Percentiles rank a stretch among this genome's conserved stretches.
These are phyloP conservation scores for Antedon bifida DNA, from an alignment of 35 echinoderm and acorn worm species.

Conservation along the genomic window DNA sequence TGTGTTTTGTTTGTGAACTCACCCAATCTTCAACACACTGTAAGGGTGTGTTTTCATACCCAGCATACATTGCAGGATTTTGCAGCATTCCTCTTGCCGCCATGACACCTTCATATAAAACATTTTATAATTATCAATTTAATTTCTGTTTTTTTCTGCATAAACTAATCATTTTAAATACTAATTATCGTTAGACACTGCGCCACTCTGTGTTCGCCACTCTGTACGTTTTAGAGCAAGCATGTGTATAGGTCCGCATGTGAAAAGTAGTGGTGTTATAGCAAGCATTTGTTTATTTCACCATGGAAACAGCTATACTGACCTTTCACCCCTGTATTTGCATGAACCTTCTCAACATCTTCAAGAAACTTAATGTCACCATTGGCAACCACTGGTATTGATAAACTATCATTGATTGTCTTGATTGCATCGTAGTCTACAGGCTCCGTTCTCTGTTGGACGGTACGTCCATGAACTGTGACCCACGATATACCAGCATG, in stretches of 20 bases:
- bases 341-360: conserved; percentile 37
- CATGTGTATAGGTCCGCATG: too few relatives aligned
- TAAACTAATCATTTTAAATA: too few relatives aligned
- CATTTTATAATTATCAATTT: too few relatives aligned
- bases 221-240: too few relatives aligned
- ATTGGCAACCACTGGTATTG: conserved; percentile 86
- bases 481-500: conserved; percentile 76
- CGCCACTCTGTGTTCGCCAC: too few relatives aligned
- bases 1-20: conserved; percentile 43
- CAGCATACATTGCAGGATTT: conserved; percentile 97
- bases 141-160: too few relatives aligned
- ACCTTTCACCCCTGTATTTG: conserved; percentile 69
- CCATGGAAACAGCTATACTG: conserved; percentile 6
- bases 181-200: too few relatives aligned
- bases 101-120: conserved; percentile 71
- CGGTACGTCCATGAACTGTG: conserved; percentile 76
- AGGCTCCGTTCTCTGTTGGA: conserved; percentile 53
- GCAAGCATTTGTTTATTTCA: too few relatives aligned
- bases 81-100: conserved; percentile 71
- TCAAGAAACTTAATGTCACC: conserved; percentile 55
- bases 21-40: conserved; percentile 86
- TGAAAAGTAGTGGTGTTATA: too few relatives aligned
- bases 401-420: conserved; percentile 69
- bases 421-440: conserved; percentile 54
- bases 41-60: conserved; percentile 55